Conservation (phyloP, 2,888 invertebrate genomes). For the Oasisia sp. region DNA sequence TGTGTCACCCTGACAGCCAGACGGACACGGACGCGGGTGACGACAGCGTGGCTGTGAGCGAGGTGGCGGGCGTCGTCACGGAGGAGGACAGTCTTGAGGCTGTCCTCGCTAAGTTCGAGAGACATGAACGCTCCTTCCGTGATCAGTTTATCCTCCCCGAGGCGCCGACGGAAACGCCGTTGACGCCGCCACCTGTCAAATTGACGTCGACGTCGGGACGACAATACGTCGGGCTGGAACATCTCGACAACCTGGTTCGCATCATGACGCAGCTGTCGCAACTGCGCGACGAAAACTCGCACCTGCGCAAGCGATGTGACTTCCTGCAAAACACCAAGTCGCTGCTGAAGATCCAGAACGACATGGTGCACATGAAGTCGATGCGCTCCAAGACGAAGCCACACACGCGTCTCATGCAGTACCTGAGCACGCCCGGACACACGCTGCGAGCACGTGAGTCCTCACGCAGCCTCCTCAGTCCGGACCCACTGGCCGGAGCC, state of each 20-base stretch:
- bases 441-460: background rate
- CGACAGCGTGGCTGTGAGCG: background rate
- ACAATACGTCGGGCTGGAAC: slow-evolving; percentile 72
- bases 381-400: slow-evolving; percentile 17
- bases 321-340: slow-evolving; percentile 78
- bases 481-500: slow-evolving; percentile 35
- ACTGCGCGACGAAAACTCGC: slow-evolving; percentile 78
- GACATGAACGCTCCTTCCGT: background rate
- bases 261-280: slow-evolving; percentile 81
- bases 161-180: background rate
- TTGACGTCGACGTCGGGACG: background rate
- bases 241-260: slow-evolving; percentile 81
- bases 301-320: slow-evolving; percentile 75
- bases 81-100: background rate
- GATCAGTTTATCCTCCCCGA: background rate
- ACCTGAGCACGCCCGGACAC: slow-evolving; percentile 19
- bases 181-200: background rate
- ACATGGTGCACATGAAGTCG: slow-evolving; percentile 23
- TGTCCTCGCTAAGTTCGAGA: background rate
- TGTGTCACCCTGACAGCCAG: background rate
- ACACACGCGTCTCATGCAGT: background rate
- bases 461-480: slow-evolving; percentile 26
- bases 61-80: background rate
- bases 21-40: background rate
- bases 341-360: slow-evolving; percentile 28